Evolutionary conservation across 2,888 invertebrate genomes (phyloP).

Genomic region (Callyntrura guangdongensis): DNA sequence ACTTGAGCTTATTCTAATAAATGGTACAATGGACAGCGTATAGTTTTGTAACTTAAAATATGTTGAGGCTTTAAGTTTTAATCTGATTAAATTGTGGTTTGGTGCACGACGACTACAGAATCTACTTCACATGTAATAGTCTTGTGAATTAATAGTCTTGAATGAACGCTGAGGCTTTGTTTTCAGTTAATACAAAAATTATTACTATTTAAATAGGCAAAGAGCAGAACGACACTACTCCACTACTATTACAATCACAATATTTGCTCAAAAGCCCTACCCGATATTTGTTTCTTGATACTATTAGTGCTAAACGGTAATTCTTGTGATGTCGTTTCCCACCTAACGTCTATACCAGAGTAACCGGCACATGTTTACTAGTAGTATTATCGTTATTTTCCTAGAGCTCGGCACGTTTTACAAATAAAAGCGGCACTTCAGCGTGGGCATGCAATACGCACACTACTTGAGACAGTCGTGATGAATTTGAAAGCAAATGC

Average conservation of each 20-base stretch:
- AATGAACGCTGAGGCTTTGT: constrained; percentile 16
- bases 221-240: constrained; percentile 66
- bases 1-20: constrained; percentile 29
- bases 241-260: constrained; percentile 67
- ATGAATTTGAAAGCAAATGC: constrained; percentile 1
- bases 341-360: neutral
- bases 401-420: neutral
- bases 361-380: constrained; percentile 50
- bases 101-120: constrained; percentile 22
- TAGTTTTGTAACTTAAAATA: constrained; percentile 25
- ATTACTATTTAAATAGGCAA: constrained; percentile 55
- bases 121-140: constrained; percentile 32
- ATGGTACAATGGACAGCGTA: constrained; percentile 52
- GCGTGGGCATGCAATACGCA: neutral
- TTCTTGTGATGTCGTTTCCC: neutral
- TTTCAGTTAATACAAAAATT: constrained; percentile 35
- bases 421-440: neutral
- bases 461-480: neutral
- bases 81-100: constrained; percentile 4
- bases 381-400: constrained; percentile 14
- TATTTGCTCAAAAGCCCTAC: constrained; percentile 57
- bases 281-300: neutral
- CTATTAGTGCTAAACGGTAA: neutral
- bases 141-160: constrained; percentile 47
- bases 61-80: neutral